Percentiles rank a stretch among this genome's conserved stretches.
phyloP scores from a whole-genome alignment of 2,888 invertebrate genomes.

The Agrenia bidenticulata region DNA sequence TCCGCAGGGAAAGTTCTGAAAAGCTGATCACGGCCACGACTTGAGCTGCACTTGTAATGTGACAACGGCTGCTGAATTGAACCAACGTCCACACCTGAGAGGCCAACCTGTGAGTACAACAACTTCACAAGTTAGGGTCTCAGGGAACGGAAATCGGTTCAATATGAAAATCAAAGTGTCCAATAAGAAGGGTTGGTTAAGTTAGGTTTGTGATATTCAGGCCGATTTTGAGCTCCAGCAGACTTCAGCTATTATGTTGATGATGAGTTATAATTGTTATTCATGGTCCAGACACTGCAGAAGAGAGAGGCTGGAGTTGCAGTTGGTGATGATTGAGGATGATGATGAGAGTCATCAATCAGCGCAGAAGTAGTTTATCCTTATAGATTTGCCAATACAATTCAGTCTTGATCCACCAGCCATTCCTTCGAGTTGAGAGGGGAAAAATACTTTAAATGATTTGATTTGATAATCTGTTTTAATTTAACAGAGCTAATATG shows the following conservation, averaged over 20 bases:
- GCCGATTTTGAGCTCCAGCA: not conserved
- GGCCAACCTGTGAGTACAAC: constrained; percentile 69
- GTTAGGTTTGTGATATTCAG: not conserved
- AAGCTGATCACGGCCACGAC: too few species aligned
- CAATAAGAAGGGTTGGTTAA: not conserved
- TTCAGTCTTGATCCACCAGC: too few species aligned
- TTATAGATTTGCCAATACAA: not conserved
- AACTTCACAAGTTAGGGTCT: constrained; percentile 76
- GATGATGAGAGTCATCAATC: constrained; percentile 3
- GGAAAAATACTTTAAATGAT: too few species aligned
- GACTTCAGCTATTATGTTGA: not conserved
- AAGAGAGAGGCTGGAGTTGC: not conserved
- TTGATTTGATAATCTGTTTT: not conserved
- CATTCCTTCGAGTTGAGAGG: too few species aligned
- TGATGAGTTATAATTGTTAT: too few species aligned
- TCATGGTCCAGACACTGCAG: too few species aligned
- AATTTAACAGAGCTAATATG: not conserved
- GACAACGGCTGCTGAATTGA: constrained; percentile 13
- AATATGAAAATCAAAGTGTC: constrained; percentile 12
- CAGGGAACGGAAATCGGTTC: constrained; percentile 69
- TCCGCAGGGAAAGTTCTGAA: too few species aligned
- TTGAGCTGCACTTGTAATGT: too few species aligned
- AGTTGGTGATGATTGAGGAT: not conserved
- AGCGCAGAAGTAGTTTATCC: constrained; percentile 8
- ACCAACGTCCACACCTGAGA: constrained; percentile 69